These are phyloP conservation scores for Melieria picta DNA, from an alignment of 2,888 invertebrate species.

Conservation along the genomic window DNA sequence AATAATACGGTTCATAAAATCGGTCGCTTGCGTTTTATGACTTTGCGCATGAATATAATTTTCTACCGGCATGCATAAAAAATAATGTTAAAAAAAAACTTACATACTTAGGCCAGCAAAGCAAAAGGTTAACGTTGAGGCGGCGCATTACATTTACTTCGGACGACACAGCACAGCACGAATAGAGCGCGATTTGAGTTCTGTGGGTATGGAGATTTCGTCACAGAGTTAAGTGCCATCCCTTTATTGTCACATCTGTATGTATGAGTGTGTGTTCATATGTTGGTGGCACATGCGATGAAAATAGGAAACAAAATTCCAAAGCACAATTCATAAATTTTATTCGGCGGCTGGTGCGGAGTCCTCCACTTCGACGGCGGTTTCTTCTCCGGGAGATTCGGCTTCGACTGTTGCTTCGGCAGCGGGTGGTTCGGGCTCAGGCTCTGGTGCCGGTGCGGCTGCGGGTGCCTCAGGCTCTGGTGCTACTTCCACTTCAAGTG, in stretches of 20 bases:
- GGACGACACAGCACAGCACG: no score
- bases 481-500: constrained; percentile 13
- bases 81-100: not conserved
- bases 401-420: constrained; percentile 30
- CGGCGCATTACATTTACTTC: not conserved
- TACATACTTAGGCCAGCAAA: not conserved
- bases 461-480: constrained; percentile 11
- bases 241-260: not conserved
- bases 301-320: not conserved
- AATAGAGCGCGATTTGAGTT: no score
- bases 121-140: constrained; percentile 2
- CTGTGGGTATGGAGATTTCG: no score
- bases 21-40: constrained; percentile 48
- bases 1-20: constrained; percentile 58
- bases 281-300: not conserved
- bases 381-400: constrained; percentile 9
- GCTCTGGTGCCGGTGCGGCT: constrained; percentile 13
- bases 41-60: constrained; percentile 38
- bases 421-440: constrained; percentile 4
- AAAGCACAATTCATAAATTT: not conserved
- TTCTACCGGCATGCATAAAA: constrained; percentile 10
- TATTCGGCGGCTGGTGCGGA: constrained; percentile 12
- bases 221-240: no score
- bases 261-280: not conserved
- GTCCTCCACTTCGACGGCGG: not conserved